Conservation (phyloP, 2,888 invertebrate genomes). For the Pantelozetes paolii region DNA sequence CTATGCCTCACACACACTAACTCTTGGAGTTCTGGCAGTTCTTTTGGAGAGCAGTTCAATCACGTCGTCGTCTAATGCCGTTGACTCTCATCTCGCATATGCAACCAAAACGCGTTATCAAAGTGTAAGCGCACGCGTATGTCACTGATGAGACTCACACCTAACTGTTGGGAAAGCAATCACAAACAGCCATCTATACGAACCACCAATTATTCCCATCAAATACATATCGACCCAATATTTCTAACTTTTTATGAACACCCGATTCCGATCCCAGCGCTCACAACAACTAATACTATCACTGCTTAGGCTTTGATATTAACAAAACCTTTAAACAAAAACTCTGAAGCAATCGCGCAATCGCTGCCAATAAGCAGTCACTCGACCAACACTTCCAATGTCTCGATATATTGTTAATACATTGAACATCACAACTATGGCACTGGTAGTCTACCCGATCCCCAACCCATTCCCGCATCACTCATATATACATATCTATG, state of each 20-base stretch:
- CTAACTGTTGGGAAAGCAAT: slow-evolving; percentile 33
- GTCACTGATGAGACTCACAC: slow-evolving; percentile 16
- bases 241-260: neutral
- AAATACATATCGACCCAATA: neutral
- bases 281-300: neutral
- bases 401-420: neutral
- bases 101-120: slow-evolving; percentile 33
- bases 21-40: neutral
- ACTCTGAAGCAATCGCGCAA: neutral
- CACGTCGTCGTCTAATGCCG: slow-evolving; percentile 31
- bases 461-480: no score
- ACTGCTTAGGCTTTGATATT: no score
- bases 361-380: neutral
- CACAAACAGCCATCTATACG: slow-evolving; percentile 12
- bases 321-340: no score
- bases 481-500: no score
- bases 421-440: neutral
- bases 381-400: neutral
- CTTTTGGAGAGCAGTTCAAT: slow-evolving; percentile 28
- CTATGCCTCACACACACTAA: neutral
- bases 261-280: neutral
- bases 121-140: slow-evolving; percentile 21
- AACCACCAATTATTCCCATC: neutral
- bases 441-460: no score
- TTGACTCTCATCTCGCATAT: slow-evolving; percentile 34